Percentiles rank a stretch among this genome's conserved stretches.
Conservation (phyloP, 2,113 vertebrate species). For the Hoplias malabaricus region DNA sequence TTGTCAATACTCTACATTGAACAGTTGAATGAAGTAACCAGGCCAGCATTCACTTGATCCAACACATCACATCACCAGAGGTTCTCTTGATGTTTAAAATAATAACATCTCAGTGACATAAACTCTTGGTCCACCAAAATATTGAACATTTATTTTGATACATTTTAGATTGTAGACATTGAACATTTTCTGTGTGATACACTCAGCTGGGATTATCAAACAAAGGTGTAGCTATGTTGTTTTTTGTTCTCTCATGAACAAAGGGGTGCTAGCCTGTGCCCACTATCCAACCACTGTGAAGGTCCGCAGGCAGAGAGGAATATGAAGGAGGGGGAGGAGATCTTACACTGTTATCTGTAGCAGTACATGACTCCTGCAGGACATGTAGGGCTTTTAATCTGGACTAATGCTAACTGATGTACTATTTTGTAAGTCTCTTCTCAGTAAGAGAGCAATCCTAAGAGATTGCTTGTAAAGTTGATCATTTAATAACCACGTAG, state of each 20-base stretch:
- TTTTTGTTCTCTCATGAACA: constrained; percentile 39
- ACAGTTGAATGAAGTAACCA: background rate
- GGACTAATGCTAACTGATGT: background rate
- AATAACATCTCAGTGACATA: background rate
- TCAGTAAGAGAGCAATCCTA: background rate
- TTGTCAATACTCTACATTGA: background rate
- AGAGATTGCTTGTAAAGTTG: background rate
- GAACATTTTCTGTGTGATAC: background rate
- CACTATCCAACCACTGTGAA: constrained; percentile 19
- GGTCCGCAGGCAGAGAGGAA: background rate
- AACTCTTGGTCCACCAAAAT: background rate
- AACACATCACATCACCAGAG: background rate
- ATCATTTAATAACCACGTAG: background rate
- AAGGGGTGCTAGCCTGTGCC: constrained; percentile 19
- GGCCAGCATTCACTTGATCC: background rate
- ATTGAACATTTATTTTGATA: background rate
- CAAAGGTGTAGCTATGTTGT: constrained; percentile 27
- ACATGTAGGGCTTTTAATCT: constrained; percentile 11
- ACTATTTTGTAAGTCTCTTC: background rate
- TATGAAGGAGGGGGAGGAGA: constrained; percentile 21
- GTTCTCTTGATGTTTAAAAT: background rate
- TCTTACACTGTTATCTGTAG: background rate
- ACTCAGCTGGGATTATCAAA: constrained; percentile 8
- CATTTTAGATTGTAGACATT: too few species aligned
- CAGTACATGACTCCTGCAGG: background rate